These are phyloP conservation scores for Opisthocomus hoazin DNA, from an alignment of 2,113 vertebrate species.

Conservation along the genomic window DNA sequence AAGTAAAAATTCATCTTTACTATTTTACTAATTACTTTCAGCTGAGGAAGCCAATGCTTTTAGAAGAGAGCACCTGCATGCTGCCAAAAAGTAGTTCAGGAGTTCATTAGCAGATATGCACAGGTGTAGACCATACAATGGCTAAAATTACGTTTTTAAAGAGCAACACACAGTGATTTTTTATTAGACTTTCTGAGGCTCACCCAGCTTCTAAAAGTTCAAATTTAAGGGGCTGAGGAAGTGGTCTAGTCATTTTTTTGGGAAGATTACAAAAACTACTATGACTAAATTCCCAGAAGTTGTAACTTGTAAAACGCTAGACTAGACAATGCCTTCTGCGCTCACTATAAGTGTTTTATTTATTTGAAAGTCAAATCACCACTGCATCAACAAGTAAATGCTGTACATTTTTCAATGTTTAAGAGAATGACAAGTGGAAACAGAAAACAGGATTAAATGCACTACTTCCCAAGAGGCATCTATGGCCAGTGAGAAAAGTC, in stretches of 20 bases:
- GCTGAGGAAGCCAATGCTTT: neutral
- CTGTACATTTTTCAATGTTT: neutral
- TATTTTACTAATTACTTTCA: neutral
- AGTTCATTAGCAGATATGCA: neutral
- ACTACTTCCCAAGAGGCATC: neutral
- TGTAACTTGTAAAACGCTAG: neutral
- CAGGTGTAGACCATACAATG: neutral
- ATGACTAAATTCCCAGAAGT: slow-evolving; percentile 34
- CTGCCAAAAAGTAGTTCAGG: neutral
- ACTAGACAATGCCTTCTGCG: neutral
- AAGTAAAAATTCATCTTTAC: neutral
- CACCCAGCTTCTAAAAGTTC: slow-evolving; percentile 6
- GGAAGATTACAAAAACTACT: slow-evolving; percentile 29
- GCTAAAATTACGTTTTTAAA: slow-evolving; percentile 1
- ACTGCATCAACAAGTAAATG: neutral
- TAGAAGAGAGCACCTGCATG: neutral
- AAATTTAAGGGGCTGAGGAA: slow-evolving; percentile 20
- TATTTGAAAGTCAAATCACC: neutral
- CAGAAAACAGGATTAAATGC: neutral
- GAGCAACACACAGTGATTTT: neutral
- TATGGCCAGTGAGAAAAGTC: neutral
- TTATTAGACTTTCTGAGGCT: neutral
- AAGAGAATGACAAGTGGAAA: neutral
- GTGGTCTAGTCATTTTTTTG: neutral
- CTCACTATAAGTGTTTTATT: neutral